A percentile compares a stretch with the other conserved stretches of the same genome.
These are phyloP conservation scores for Strigamia maritima DNA, from an alignment of 2,888 invertebrate species.

Conservation along the genomic window DNA sequence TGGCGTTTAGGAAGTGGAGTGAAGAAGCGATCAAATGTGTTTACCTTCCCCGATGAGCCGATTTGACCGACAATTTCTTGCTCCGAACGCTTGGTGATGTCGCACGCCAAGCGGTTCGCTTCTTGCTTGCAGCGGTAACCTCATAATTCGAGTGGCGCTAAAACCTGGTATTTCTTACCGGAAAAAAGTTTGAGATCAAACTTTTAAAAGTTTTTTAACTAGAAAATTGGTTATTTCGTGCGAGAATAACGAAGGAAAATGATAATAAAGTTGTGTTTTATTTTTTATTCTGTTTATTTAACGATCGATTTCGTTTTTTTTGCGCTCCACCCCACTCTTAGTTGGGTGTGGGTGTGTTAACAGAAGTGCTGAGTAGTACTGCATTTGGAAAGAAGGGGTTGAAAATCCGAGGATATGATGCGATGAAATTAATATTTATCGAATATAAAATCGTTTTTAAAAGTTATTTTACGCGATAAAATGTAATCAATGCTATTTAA, in stretches of 20 bases:
- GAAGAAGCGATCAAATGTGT: neutral
- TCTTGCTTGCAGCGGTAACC: slow-evolving; percentile 26
- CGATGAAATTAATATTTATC: too few species aligned
- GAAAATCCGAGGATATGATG: too few species aligned
- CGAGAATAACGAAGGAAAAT: neutral
- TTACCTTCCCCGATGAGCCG: slow-evolving; percentile 12
- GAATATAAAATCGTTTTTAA: too few species aligned
- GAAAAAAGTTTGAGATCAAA: neutral
- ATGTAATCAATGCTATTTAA: too few species aligned
- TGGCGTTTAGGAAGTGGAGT: neutral
- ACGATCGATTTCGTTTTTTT: neutral
- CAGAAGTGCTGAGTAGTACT: too few species aligned
- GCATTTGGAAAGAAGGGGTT: too few species aligned
- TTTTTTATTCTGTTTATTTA: neutral
- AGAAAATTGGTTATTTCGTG: neutral
- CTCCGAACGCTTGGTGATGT: slow-evolving; percentile 30
- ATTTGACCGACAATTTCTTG: slow-evolving; percentile 5
- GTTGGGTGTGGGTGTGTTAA: too few species aligned
- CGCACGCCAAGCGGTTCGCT: slow-evolving; percentile 34
- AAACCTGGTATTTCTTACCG: slow-evolving; percentile 6
- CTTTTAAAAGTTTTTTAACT: neutral
- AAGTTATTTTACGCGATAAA: too few species aligned
- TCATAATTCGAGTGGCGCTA: neutral
- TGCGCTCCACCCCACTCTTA: too few species aligned
- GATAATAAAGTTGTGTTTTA: neutral